These are phyloP conservation scores for Athrips mouffetella DNA, from an alignment of 2,888 invertebrate genomes.

Conservation along the genomic window DNA sequence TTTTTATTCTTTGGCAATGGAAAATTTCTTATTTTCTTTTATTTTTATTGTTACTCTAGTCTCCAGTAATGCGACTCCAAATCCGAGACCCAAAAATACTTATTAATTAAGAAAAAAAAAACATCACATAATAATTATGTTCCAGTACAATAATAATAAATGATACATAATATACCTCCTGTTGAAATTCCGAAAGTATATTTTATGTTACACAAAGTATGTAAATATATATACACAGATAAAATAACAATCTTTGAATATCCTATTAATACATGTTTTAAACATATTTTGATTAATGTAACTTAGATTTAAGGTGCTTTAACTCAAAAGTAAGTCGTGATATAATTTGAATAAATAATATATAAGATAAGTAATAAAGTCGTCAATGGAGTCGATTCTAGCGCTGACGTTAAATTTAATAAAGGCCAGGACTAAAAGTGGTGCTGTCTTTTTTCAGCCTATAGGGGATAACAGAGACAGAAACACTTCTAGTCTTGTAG, in stretches of 20 bases:
- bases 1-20: slow-evolving; percentile 6
- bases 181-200: slow-evolving; percentile 67
- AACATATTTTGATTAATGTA: slow-evolving; percentile 40
- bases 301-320: slow-evolving; percentile 66
- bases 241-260: slow-evolving; percentile 38
- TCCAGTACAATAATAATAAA: slow-evolving; percentile 51
- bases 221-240: slow-evolving; percentile 49
- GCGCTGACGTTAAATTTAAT: too few relatives aligned
- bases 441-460: too few relatives aligned
- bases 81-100: slow-evolving; percentile 1
- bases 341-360: slow-evolving; percentile 47
- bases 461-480: too few relatives aligned
- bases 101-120: slow-evolving; percentile 37
- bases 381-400: too few relatives aligned
- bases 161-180: slow-evolving; percentile 58
- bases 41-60: background rate
- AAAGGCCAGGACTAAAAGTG: too few relatives aligned
- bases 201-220: slow-evolving; percentile 55
- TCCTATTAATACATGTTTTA: slow-evolving; percentile 52
- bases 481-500: too few relatives aligned
- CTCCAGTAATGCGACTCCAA: background rate
- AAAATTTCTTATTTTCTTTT: background rate
- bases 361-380: too few relatives aligned
- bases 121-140: slow-evolving; percentile 44
- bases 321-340: slow-evolving; percentile 69